Evolutionary conservation across 2,888 invertebrate species (phyloP), one percentile per base, ranked within the genome.

Genomic region (Trachelus stipa): DNA sequence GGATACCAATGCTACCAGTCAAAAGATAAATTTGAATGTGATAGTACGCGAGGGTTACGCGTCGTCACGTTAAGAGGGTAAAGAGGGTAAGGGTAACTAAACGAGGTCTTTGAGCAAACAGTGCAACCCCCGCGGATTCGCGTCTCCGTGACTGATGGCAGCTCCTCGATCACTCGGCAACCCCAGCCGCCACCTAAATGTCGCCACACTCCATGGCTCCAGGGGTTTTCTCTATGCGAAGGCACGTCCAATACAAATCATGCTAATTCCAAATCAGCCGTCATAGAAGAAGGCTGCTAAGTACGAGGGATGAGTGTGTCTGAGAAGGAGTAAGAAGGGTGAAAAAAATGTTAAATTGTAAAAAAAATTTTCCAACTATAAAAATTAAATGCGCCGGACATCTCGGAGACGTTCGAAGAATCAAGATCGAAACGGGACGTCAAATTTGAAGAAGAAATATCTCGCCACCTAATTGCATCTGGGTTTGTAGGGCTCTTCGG

Each of bases 71-170:
- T 79, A 77, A 77, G 81, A 79, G 76, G 80, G 80, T 82, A 78
- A 81, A 81, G 78, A 68, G 69, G 34, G 77, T 33, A 69, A 77
- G 83, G 81, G 84, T 81, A 81, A 83, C 83, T 83, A 83, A 87
- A 85, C 85, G 85, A 85, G 85, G 84, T 85, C 85, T 85, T 83
- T 82, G 85, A 82, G 83, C 86, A 85, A 87, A 86, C 86, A 86
- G 82, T 79, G 79, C 84, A 86, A 85, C 86, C 87, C 85, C 84
- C 86, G 81, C 83, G 83, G 85, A 87, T 86, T 87, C 87, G 83
- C 84, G 84, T 86, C 85, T 76, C 79, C 79, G 84, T 90, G 89
- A 91, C 88, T 90, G 89, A 91, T 91, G 90, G 86, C 87, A 86
- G 83, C 87, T 88, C 87, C 84, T 90, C 89, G 87, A 90, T 91